Percentiles rank a stretch among this genome's conserved stretches.
These are phyloP conservation scores for Drosophila anceps DNA, from an alignment of 2,888 invertebrate genomes.

Conservation along the genomic window DNA sequence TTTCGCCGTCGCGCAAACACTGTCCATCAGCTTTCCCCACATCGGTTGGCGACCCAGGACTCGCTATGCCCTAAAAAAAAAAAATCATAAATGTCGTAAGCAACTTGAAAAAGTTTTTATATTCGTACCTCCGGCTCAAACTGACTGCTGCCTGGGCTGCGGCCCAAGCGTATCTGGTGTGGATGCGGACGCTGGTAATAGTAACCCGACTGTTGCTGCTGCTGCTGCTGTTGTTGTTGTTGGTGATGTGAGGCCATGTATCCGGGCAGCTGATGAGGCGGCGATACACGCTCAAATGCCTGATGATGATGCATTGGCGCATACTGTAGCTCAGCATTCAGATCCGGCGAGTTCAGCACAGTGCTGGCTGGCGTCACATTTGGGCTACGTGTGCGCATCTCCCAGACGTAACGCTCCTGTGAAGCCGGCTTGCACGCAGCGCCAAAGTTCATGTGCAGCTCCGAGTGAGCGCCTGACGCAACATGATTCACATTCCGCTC, in stretches of 20 bases:
- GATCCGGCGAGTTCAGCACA: constrained; percentile 84
- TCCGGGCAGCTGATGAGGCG: constrained; percentile 38
- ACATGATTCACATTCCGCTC: constrained; percentile 47
- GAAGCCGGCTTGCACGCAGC: constrained; percentile 32
- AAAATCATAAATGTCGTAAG: not conserved
- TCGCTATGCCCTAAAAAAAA: constrained; percentile 68
- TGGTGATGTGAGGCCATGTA: constrained; percentile 27
- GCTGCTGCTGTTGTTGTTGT: constrained; percentile 25
- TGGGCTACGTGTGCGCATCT: constrained; percentile 84
- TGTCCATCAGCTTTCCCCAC: constrained; percentile 82
- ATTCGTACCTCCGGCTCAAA: constrained; percentile 74
- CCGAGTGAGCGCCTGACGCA: constrained; percentile 20
- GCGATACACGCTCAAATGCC: constrained; percentile 36
- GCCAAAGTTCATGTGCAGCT: constrained; percentile 57
- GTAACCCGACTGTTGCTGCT: constrained; percentile 40
- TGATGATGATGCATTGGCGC: constrained; percentile 74
- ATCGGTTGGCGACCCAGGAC: constrained; percentile 85
- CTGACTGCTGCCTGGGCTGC: constrained; percentile 83
- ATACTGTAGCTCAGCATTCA: constrained; percentile 82
- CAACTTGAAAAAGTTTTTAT: not conserved
- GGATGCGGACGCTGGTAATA: constrained; percentile 72
- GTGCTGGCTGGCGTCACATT: constrained; percentile 85
- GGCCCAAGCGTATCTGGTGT: constrained; percentile 84
- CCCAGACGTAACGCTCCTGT: constrained; percentile 85
- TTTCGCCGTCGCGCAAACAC: constrained; percentile 91